Evolutionary conservation across 2,113 vertebrate genomes (phyloP), one percentile per base, ranked within the genome.

Genomic region (Electrona antarctica): DNA sequence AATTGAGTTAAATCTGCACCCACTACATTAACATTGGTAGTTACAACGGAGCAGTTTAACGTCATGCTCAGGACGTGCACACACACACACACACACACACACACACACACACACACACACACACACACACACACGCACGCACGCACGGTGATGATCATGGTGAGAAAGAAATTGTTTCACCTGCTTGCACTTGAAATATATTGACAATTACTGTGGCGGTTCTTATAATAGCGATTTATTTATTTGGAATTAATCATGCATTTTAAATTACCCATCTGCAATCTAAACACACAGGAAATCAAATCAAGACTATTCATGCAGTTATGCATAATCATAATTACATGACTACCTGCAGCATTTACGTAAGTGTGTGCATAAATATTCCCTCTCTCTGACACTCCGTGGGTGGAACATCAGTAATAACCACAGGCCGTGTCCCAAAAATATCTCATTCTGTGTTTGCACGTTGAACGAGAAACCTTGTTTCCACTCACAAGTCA

Each of bases 271-370:
- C 78, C 86, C 80, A 73, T 77, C 74, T 73, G 64, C 64, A 80
- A 73, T 82, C 64, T 49, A 70, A 80, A 81, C 71, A 83, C 77
- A 87, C 82, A 78, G 75, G 55, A 85, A 85, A 88, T 86, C 79
- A 70, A 78, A 89, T 82, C 79, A 71, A 21, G 45, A 51, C 51
- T 55, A 62, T 78, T 78, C 58, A 69, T 71, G 72, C 73, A 79
- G 33, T 50, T 68, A 74, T 71, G 71, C 71, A 70, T 46, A 59
- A 59, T 67, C 56, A 55, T 83, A 84, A 84, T 86, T 72, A 77
- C 69, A 52, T 47, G 58, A 21, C 65, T 69, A 75, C 76, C 71
- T 81, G 84, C 60, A 70, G 72, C 78, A 74, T 56, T 72, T 54
- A 76, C 33, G 33, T 41, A 41, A 57, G 15, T 79, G 73, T 79